Evolutionary conservation across 2,113 vertebrate species (phyloP).

Genomic region (Scytalopus superciliaris): DNA sequence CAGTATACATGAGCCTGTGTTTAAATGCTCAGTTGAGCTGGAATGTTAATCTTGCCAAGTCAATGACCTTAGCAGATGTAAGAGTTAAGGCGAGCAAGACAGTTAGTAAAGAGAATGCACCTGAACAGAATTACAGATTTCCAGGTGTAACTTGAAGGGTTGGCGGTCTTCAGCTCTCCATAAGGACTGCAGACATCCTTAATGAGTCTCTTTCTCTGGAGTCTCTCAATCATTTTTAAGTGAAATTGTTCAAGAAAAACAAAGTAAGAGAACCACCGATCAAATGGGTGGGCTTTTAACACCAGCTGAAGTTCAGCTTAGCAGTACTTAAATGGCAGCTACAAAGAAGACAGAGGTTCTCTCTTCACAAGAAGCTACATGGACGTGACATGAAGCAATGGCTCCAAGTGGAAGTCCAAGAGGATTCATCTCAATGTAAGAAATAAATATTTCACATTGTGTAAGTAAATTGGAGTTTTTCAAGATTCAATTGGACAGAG

Average conservation of each 20-base stretch:
- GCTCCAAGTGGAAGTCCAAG: not conserved
- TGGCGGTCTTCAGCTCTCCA: not conserved
- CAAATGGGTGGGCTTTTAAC: not conserved
- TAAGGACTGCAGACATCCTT: not conserved
- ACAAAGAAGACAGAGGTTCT: not conserved
- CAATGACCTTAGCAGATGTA: not conserved
- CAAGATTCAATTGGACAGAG: fast-evolving
- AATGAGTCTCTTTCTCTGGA: not conserved
- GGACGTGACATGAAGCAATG: not conserved
- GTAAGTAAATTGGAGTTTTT: not conserved
- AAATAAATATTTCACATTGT: not conserved
- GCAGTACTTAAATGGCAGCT: not conserved
- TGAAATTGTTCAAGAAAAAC: not conserved
- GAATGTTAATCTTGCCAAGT: not conserved
- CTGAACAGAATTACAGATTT: not conserved
- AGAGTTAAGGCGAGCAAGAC: not conserved
- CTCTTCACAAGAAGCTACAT: not conserved
- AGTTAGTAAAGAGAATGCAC: not conserved
- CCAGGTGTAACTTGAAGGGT: not conserved
- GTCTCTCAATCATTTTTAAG: not conserved
- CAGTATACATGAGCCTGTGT: fast-evolving
- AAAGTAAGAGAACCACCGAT: not conserved
- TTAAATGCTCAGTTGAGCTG: not conserved
- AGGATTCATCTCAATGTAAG: not conserved
- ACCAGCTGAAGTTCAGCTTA: not conserved